Percentiles rank a stretch among this genome's conserved stretches.
These are phyloP conservation scores for Tenrec ecaudatus DNA, from an alignment of 2,113 vertebrate species.

Conservation along the genomic window DNA sequence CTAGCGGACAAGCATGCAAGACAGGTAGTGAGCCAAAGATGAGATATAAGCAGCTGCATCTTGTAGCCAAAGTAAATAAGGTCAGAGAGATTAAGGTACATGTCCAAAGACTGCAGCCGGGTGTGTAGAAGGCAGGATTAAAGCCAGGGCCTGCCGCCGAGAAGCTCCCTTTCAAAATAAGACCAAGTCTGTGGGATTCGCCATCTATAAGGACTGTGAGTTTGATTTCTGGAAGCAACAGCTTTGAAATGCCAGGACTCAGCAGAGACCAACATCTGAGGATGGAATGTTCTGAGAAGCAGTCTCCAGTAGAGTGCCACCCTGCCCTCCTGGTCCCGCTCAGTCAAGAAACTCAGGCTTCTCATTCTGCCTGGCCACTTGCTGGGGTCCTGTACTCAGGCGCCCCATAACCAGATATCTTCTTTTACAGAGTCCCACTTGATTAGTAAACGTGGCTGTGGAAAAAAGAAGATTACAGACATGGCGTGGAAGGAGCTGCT, in stretches of 20 bases:
- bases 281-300: not conserved
- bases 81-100: rapidly evolving
- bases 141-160: not conserved
- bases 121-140: not conserved
- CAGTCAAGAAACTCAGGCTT: not conserved
- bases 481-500: constrained; percentile 68
- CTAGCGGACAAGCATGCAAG: not conserved
- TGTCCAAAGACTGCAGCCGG: not conserved
- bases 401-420: constrained; percentile 55
- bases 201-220: not conserved
- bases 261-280: not conserved
- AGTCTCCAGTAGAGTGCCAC: rapidly evolving
- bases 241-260: constrained; percentile 41
- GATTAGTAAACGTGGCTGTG: not conserved
- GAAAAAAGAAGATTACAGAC: constrained; percentile 67
- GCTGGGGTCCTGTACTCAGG: constrained; percentile 2
- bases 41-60: not conserved
- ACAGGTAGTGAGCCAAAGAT: not conserved
- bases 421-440: constrained; percentile 45
- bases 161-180: not conserved
- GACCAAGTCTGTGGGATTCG: not conserved
- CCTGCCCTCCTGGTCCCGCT: not conserved
- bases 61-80: not conserved
- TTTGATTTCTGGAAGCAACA: constrained; percentile 28
- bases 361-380: not conserved